Evolutionary conservation across 2,113 vertebrate species (phyloP), one percentile per base, ranked within the genome.

Genomic region (Bufo gargarizans): DNA sequence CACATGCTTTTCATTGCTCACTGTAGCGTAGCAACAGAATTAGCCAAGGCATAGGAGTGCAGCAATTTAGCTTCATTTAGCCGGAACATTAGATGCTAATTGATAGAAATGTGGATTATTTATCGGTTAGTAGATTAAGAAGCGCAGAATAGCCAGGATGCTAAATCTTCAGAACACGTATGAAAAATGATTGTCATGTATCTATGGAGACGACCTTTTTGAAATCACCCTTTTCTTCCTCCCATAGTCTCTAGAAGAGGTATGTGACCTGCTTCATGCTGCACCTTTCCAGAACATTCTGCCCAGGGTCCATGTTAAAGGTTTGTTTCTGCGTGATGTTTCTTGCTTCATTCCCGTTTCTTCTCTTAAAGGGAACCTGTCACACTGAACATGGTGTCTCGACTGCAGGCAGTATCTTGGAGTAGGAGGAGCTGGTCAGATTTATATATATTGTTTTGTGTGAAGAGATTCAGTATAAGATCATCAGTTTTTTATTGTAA

Each of bases 261-360:
- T 97, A 33, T 97, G 97, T 90, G 97, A 97, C 92, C 93, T 97
- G 88, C 50, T 97, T 87, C 97, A 97, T 0, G 97, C 96, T 0
- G 97, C 97, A 0, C 97, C 97, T 0, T 97, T 97, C 90, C 97
- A 97, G 91, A 97, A 97, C 86, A 97, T 97, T 91, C 91, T 97
- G 88, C 97, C 97, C 0, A 92, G 96, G 71, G 95, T 97, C 85
- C 96, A 97, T 0, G 96, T 97, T 86, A 97, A 97, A 96, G 97
- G 97, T 97, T 92, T 87, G 0, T 85, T 3, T 50, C 1, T 16
- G 69, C 22, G 5, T 6, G 4, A 22, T 65, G 20, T 65, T 6
- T 20, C 63, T 3, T 58, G 14, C 59, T 61, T 19, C 3, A 3
- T 9, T 19, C 59, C 14, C 3, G 59, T 61, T 61, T 61, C 4